A percentile compares a stretch with the other conserved stretches of the same genome.
Conservation (phyloP, 1,140 invertebrate species). For the Rhizoglyphus robini region DNA sequence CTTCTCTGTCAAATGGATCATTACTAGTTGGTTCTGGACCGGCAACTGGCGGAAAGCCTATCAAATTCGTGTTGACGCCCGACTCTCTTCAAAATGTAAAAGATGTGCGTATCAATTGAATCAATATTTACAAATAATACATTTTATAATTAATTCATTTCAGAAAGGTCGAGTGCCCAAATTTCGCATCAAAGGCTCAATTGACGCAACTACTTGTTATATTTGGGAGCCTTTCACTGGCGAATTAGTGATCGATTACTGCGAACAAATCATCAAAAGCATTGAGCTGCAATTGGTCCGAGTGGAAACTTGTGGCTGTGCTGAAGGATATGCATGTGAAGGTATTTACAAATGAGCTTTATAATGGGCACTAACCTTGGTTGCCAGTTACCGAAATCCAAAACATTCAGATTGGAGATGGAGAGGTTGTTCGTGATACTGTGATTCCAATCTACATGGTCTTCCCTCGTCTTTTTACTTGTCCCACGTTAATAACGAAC, state of each 20-base stretch:
- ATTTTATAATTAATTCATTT: slow-evolving; percentile 21
- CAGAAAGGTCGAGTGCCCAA: slow-evolving; percentile 53
- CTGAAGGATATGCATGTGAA: slow-evolving; percentile 84
- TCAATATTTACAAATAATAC: not conserved
- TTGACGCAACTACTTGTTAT: slow-evolving; percentile 65
- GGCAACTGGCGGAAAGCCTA: slow-evolving; percentile 31
- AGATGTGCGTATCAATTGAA: slow-evolving; percentile 31
- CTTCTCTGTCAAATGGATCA: not conserved
- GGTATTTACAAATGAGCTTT: slow-evolving; percentile 40
- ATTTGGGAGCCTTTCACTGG: slow-evolving; percentile 77
- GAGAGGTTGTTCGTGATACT: slow-evolving; percentile 64
- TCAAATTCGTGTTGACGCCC: slow-evolving; percentile 67
- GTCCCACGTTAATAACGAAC: slow-evolving; percentile 71
- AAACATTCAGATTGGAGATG: slow-evolving; percentile 91
- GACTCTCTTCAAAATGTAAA: slow-evolving; percentile 55
- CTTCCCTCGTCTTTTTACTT: slow-evolving; percentile 86
- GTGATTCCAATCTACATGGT: slow-evolving; percentile 87
- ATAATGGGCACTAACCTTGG: slow-evolving; percentile 9
- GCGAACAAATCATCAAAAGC: slow-evolving; percentile 68
- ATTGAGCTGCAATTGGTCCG: slow-evolving; percentile 86
- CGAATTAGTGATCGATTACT: slow-evolving; percentile 58
- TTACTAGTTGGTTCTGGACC: not conserved
- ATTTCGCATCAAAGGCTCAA: slow-evolving; percentile 64
- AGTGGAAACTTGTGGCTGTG: slow-evolving; percentile 88
- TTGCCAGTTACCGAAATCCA: slow-evolving; percentile 81